phyloP scores from a whole-genome alignment of 2,888 invertebrate species.

The Panzeria rudis region DNA sequence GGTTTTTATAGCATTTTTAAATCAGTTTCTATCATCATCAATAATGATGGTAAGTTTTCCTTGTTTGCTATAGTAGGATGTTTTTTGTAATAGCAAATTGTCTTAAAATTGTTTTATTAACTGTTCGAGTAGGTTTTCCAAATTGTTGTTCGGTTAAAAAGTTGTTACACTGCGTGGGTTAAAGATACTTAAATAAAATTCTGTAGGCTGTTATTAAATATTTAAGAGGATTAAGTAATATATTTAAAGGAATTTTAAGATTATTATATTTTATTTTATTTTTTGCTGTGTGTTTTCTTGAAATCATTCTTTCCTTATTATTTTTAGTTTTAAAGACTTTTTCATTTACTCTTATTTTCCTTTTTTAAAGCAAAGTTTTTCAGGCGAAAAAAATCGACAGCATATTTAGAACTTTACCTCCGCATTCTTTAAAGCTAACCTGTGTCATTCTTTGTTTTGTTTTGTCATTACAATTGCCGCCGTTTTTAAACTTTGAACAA shows the following conservation, averaged over 20 bases:
- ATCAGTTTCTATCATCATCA: neutral
- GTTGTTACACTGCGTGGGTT: neutral
- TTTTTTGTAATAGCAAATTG: no score
- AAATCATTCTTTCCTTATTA: neutral
- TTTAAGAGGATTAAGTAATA: neutral
- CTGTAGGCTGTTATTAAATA: neutral
- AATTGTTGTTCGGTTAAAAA: neutral
- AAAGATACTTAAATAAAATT: neutral
- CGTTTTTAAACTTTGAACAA: slow-evolving; percentile 21
- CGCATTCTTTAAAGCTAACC: slow-evolving; percentile 68
- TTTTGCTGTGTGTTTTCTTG: neutral
- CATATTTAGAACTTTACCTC: slow-evolving; percentile 54
- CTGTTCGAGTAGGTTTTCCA: neutral
- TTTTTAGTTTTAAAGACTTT: neutral
- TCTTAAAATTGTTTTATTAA: slow-evolving; percentile 11
- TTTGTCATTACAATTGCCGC: slow-evolving; percentile 1
- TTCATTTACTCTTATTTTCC: neutral
- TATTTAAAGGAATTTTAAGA: neutral
- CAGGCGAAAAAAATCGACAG: neutral
- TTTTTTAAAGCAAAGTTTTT: neutral
- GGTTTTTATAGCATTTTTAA: slow-evolving; percentile 11
- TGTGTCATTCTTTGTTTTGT: slow-evolving; percentile 46
- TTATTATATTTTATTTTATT: neutral
- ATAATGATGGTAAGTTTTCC: neutral
- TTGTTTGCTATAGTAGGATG: neutral